These are phyloP conservation scores for Hypomecis punctinalis DNA, from an alignment of 2,888 invertebrate genomes.

Conservation along the genomic window DNA sequence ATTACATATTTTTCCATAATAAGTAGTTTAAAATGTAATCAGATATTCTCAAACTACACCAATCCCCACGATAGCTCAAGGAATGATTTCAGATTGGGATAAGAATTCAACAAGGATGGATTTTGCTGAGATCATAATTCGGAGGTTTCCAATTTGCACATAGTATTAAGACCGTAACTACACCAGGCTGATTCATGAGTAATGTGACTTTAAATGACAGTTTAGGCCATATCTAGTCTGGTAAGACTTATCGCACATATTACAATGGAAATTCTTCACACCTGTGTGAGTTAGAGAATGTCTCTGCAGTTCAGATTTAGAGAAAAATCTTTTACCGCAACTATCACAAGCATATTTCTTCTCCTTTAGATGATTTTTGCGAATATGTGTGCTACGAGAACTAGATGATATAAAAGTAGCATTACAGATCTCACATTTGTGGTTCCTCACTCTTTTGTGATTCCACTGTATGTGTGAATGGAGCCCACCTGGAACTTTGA, in stretches of 20 bases:
- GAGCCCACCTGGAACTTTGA: conserved; percentile 77
- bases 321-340: conserved; percentile 77
- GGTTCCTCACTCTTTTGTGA: conserved; percentile 76
- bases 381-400: conserved; percentile 74
- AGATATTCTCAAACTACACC: too few species aligned
- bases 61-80: too few species aligned
- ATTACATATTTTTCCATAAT: too few species aligned
- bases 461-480: conserved; percentile 79
- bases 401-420: conserved; percentile 79
- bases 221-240: conserved; percentile 79
- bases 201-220: conserved; percentile 78
- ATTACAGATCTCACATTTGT: conserved; percentile 79
- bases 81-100: too few species aligned
- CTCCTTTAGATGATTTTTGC: conserved; percentile 79
- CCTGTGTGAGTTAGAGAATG: conserved; percentile 79
- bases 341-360: conserved; percentile 78
- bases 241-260: conserved; percentile 79
- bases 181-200: conserved; percentile 35
- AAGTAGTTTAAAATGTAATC: too few species aligned
- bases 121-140: neutral
- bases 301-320: conserved; percentile 75
- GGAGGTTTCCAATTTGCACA: neutral
- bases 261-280: conserved; percentile 79
- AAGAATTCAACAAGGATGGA: neutral
- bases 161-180: neutral